Base-by-base conservation (phyloP, 2,888 invertebrate genomes). In the Cryptocheilus praepositus region DNA sequence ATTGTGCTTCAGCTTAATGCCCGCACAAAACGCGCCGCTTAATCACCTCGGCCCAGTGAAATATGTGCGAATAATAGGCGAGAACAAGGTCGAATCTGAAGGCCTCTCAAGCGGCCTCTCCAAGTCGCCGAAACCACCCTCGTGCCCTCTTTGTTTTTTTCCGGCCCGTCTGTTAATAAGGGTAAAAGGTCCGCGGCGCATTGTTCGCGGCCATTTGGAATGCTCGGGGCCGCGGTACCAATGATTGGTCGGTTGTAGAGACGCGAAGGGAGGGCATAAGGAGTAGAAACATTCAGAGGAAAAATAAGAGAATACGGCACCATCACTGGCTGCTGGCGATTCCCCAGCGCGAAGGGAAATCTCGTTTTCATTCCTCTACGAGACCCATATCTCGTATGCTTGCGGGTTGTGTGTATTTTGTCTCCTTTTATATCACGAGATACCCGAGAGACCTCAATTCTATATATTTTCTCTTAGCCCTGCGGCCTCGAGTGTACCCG, bases 361-460 rank as follows among this genome's bases (percentile, higher is more conserved):
- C 78, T 82, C 77, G 82, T 80, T 79, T 81, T 82, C 81, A 80
- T 83, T 82, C 74, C 70, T 81, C 72, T 71, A 61, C 73, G 65
- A 68, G 73, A 71, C 73, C 71, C 69, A 71, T 73, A 74, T 77
- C 71, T 74, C 73, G 74, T 64, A 72, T 69, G 74, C 72, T 74
- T 72, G 74, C 73, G 64, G 74, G 60, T 68, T 73, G 68, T 76
- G 77, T 83, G 81, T 77, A 77, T 83, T 83, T 82, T 83, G 82
- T 84, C 83, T 82, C 74, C 83, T 80, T 82, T 82, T 83, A 80
- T 84, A 82, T 82, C 77, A 81, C 75, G 73, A 68, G 73, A 73
- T 79, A 75, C 84, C 79, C 83, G 65, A 51, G 84, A 72, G 84
- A 83, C 80, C 74, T 68, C 77, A 78, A 84, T 81, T 80, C 78